phyloP scores from a whole-genome alignment of 2,888 invertebrate genomes.

The Sinotaia quadrata region DNA sequence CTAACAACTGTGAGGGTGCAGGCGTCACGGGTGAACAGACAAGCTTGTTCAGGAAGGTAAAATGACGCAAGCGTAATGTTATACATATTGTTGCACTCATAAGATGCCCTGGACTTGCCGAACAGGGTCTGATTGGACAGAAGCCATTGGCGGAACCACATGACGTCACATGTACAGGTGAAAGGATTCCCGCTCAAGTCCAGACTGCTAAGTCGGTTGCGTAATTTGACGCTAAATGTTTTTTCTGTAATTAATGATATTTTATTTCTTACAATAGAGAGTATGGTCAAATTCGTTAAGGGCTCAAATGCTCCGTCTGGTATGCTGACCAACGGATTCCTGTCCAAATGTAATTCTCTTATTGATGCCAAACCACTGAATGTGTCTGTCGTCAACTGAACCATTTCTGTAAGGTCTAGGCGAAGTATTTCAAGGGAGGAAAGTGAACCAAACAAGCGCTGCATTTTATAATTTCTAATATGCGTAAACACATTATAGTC shows the following conservation, averaged over 20 bases:
- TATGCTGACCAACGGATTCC: background rate
- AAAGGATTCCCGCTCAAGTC: conserved; percentile 7
- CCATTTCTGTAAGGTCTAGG: background rate
- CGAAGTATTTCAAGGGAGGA: background rate
- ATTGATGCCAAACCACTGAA: background rate
- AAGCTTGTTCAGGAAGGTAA: conserved; percentile 24
- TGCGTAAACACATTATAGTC: background rate
- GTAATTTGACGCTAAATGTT: background rate
- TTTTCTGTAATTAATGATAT: background rate
- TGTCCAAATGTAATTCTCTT: background rate
- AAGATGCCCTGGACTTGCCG: background rate
- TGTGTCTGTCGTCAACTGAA: background rate
- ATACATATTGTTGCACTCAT: background rate
- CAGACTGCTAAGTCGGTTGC: background rate
- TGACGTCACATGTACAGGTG: background rate
- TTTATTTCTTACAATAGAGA: background rate
- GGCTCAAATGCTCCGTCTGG: background rate
- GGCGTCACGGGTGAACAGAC: conserved; percentile 20
- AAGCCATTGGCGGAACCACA: conserved; percentile 2
- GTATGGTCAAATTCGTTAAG: background rate
- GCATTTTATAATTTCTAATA: background rate
- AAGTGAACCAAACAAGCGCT: background rate
- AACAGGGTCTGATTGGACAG: background rate
- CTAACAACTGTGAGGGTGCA: conserved; percentile 28
- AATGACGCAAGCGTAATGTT: background rate